phyloP scores from a whole-genome alignment of 2,797 vertebrate species.

The Sebastes baramenuke region DNA sequence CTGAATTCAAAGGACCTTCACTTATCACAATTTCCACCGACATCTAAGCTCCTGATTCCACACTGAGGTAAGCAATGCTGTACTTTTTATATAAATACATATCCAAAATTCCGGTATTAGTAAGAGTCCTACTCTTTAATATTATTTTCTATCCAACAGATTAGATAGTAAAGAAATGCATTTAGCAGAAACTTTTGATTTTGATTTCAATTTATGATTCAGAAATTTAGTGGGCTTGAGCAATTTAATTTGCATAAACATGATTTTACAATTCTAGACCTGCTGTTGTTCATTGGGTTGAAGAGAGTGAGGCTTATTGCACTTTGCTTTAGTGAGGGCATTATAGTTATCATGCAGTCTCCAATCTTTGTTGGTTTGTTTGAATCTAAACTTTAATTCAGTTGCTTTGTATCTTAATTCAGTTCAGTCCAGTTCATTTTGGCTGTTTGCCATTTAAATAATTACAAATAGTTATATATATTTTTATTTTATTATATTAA shows the following conservation, averaged over 20 bases:
- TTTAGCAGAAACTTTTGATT: background rate
- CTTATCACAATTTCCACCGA: background rate
- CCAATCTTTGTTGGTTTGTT: background rate
- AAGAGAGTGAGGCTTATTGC: background rate
- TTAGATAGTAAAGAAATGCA: background rate
- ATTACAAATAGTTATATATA: too few species aligned
- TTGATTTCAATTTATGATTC: background rate
- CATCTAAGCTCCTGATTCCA: background rate
- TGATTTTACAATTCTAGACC: background rate
- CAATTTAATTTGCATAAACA: background rate
- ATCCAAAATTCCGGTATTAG: background rate
- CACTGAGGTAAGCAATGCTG: constrained; percentile 49
- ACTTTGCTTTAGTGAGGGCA: background rate
- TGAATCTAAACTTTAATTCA: background rate
- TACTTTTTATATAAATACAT: background rate
- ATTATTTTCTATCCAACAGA: background rate
- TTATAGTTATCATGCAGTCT: background rate
- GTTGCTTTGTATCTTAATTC: background rate
- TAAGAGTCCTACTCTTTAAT: background rate
- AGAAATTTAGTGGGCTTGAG: background rate
- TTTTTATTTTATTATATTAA: too few species aligned
- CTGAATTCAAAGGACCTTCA: constrained; percentile 9
- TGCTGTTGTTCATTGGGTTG: background rate
- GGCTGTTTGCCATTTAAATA: background rate
- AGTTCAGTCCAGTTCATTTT: background rate